Conservation (phyloP, 2,888 invertebrate species). For the Metalampra italica region DNA sequence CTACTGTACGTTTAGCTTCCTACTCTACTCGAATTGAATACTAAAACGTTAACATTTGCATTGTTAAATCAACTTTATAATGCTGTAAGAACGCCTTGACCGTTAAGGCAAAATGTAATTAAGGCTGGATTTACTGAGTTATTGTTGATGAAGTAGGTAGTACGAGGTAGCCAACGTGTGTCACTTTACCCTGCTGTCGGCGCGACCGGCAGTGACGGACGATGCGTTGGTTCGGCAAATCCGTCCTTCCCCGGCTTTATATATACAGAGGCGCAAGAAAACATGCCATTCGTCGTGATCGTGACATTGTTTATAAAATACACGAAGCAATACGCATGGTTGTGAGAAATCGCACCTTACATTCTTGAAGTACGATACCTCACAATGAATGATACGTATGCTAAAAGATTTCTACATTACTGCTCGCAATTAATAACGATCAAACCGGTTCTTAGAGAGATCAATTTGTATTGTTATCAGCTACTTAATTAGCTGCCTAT, state of each 20-base stretch:
- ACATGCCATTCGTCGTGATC: conserved; percentile 12
- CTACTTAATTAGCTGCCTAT: neutral
- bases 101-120: neutral
- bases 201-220: too few relatives aligned
- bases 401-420: neutral
- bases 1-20: conserved; percentile 25
- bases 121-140: too few relatives aligned
- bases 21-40: conserved; percentile 31
- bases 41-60: conserved; percentile 22
- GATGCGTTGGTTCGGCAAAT: too few relatives aligned
- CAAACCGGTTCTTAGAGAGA: too few relatives aligned
- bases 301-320: conserved; percentile 16
- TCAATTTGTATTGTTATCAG: neutral
- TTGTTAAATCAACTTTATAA: conserved; percentile 13
- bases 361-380: neutral
- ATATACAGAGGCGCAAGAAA: neutral
- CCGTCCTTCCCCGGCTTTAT: too few relatives aligned
- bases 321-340: neutral
- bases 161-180: too few relatives aligned
- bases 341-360: conserved; percentile 3
- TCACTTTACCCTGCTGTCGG: too few relatives aligned
- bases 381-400: neutral
- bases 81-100: conserved; percentile 9
- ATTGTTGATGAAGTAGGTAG: too few relatives aligned
- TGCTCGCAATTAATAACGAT: too few relatives aligned